phyloP scores from a whole-genome alignment of 2,888 invertebrate genomes.

The Poecilobothrus nobilitatus region DNA sequence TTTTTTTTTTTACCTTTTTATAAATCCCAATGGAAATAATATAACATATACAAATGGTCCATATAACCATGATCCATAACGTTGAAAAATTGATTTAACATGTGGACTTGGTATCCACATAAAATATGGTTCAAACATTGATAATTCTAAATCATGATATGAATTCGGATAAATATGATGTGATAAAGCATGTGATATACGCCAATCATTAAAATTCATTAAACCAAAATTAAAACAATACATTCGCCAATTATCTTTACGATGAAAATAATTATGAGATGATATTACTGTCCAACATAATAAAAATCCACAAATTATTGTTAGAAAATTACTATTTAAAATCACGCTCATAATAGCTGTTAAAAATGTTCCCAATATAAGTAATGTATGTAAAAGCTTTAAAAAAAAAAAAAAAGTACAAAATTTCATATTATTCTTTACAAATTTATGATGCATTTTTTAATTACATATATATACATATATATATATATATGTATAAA shows the following conservation, averaged over 20 bases:
- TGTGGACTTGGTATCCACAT: conserved; percentile 52
- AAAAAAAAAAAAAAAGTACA: conserved; percentile 3
- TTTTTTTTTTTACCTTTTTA: conserved; percentile 36
- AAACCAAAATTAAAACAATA: conserved; percentile 63
- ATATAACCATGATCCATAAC: conserved; percentile 49
- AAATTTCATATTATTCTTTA: too few species aligned
- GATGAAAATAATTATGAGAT: conserved; percentile 71
- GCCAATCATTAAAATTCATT: conserved; percentile 57
- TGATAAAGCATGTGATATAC: conserved; percentile 65
- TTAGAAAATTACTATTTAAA: conserved; percentile 32
- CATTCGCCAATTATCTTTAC: conserved; percentile 68
- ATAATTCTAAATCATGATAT: conserved; percentile 62
- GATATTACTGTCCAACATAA: conserved; percentile 53
- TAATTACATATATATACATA: not conserved
- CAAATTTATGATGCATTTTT: not conserved
- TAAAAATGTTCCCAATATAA: conserved; percentile 38
- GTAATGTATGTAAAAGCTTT: conserved; percentile 40
- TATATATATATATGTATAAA: not conserved
- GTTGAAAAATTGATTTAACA: conserved; percentile 47
- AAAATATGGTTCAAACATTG: conserved; percentile 57
- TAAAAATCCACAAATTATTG: conserved; percentile 48
- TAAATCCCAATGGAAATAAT: conserved; percentile 32
- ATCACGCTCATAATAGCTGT: conserved; percentile 39
- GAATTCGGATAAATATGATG: conserved; percentile 76
- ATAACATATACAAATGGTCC: conserved; percentile 41